Base-by-base conservation (phyloP, 64 coral and sea anemone genomes). In the Acropora yongei region DNA sequence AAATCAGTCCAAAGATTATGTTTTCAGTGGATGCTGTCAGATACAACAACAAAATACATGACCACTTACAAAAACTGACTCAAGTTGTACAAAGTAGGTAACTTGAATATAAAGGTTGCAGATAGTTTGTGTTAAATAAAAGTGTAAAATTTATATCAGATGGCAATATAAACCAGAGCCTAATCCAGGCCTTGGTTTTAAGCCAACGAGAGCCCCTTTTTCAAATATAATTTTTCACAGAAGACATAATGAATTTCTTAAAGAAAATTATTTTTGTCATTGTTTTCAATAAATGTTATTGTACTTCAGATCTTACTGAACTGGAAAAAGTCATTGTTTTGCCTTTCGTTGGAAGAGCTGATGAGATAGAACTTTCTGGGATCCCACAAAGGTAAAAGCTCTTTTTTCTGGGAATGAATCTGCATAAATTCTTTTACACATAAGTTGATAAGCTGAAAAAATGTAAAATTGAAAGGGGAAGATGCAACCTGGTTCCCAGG, bases 1-100 rank as follows among this genome's bases (percentile, higher is more conserved):
- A 98, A 76, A 95, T 98, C 49, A 90, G 95, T 57, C 96, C 96
- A 81, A 95, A 93, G 88, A 76, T 98, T 72, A 95, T 98, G 57
- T 98, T 98, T 77, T 98, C 96, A 68, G 96, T 98, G 3, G 86
- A 98, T 93, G 96, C 96, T 84, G 96, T 98, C 44, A 90, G 82
- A 91, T 98, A 98, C 75, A 98, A 98, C 44, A 88, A 63, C 55
- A 98, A 98, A 71, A 93, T 88, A 68, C 93, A 98, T 61, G 72
- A 98, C 65, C 96, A 98, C 19, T 75, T 98, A 41, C 74, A 68
- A 76, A 98, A 98, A 77, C 78, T 98, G 30, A 48, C 68, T 18
- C 80, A 90, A 72, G 96, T 98, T 93, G 96, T 98, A 44, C 51
- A 93, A 73, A 94, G 96, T 98, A 78, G 84, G 45, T 53, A 0